Evolutionary conservation across 2,797 vertebrate species (phyloP).

Genomic region (Pachyuromys duprasi): DNA sequence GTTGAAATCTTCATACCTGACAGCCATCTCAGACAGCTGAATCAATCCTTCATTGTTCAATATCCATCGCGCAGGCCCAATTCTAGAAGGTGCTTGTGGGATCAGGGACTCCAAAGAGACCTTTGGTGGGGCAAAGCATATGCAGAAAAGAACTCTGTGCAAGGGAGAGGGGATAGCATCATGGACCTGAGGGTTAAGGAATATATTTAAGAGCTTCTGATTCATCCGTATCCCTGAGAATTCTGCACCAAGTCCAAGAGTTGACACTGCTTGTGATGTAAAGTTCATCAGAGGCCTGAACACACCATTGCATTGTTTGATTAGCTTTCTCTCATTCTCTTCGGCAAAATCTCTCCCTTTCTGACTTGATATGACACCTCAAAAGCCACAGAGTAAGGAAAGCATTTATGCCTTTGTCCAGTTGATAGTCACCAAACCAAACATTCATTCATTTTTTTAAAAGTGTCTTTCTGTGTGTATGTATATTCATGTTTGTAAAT

Average conservation of each 20-base stretch:
- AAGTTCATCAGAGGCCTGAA: neutral
- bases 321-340: neutral
- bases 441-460: neutral
- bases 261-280: neutral
- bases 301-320: neutral
- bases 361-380: neutral
- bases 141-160: neutral
- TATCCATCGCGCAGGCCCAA: neutral
- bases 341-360: conserved; percentile 10
- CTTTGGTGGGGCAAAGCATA: neutral
- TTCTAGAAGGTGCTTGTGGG: neutral
- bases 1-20: conserved; percentile 18
- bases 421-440: neutral
- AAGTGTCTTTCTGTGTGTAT: neutral
- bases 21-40: neutral
- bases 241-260: neutral
- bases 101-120: neutral
- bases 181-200: neutral
- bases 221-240: neutral
- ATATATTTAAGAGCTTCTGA: neutral
- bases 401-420: neutral
- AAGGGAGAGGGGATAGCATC: neutral
- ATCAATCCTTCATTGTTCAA: rapidly evolving
- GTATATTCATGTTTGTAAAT: neutral
- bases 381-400: neutral